phyloP scores from a whole-genome alignment of 2,888 invertebrate genomes.

The Cosmia pyralina region DNA sequence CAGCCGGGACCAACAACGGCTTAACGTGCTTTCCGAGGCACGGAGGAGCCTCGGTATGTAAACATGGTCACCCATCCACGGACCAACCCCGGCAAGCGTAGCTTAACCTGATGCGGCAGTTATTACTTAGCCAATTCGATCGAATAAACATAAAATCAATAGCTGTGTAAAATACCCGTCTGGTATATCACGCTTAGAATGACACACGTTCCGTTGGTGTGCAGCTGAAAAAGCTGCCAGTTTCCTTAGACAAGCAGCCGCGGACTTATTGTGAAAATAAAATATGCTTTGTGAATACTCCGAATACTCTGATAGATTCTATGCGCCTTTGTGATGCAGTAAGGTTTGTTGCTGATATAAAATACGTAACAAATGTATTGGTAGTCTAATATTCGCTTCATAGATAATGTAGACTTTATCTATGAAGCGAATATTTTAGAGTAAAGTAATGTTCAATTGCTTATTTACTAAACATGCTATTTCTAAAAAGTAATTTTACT shows the following conservation, averaged over 20 bases:
- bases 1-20: too few relatives aligned
- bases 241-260: background rate
- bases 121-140: too few relatives aligned
- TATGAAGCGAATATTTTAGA: background rate
- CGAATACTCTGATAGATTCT: background rate
- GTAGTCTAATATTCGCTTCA: too few relatives aligned
- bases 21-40: too few relatives aligned
- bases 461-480: too few relatives aligned
- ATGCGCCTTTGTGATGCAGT: background rate
- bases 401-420: too few relatives aligned
- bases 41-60: too few relatives aligned
- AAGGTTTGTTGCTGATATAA: background rate
- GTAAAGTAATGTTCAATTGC: background rate
- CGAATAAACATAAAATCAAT: too few relatives aligned
- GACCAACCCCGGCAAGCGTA: too few relatives aligned
- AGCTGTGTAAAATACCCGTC: background rate
- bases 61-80: too few relatives aligned
- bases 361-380: background rate
- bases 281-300: background rate
- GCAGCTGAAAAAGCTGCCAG: constrained; percentile 12
- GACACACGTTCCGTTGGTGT: background rate
- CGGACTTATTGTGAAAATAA: constrained; percentile 4
- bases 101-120: too few relatives aligned
- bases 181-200: background rate
- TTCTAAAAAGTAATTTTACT: background rate